Conservation (phyloP, 2,888 invertebrate species). For the Spilosoma lubricipeda region DNA sequence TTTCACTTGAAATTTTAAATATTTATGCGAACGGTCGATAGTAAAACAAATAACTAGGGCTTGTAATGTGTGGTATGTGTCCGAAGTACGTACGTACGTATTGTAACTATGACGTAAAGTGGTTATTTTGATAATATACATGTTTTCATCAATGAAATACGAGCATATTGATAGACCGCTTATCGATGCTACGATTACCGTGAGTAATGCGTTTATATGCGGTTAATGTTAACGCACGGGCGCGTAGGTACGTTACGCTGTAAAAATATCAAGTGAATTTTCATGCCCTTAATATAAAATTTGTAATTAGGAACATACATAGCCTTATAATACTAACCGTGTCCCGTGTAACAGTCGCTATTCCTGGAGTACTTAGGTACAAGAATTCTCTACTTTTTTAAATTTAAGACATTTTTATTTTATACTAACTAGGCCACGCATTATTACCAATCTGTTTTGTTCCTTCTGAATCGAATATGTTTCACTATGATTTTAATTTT, state of each 20-base stretch:
- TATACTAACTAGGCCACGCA: no score
- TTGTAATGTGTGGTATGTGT: constrained; percentile 48
- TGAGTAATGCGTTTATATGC: constrained; percentile 25
- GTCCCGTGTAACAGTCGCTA: not conserved
- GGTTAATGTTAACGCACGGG: constrained; percentile 6
- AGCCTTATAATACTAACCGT: not conserved
- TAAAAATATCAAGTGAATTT: not conserved
- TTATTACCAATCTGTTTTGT: no score
- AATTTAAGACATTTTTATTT: not conserved
- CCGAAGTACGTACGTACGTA: constrained; percentile 35
- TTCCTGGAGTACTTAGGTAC: not conserved
- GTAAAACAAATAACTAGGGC: constrained; percentile 54
- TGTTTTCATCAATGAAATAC: constrained; percentile 53
- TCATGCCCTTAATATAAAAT: not conserved
- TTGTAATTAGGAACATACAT: not conserved
- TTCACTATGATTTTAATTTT: no score
- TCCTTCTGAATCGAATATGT: no score
- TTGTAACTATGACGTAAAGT: constrained; percentile 66
- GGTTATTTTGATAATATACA: constrained; percentile 58
- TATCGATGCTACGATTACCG: constrained; percentile 36
- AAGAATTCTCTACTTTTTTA: not conserved
- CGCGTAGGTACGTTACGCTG: not conserved
- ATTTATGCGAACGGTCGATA: constrained; percentile 53
- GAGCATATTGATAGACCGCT: constrained; percentile 52
- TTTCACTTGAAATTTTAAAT: constrained; percentile 52